Conservation (phyloP, 37 sponge, comb jelly and placozoan species). For the Beroe forskalii region DNA sequence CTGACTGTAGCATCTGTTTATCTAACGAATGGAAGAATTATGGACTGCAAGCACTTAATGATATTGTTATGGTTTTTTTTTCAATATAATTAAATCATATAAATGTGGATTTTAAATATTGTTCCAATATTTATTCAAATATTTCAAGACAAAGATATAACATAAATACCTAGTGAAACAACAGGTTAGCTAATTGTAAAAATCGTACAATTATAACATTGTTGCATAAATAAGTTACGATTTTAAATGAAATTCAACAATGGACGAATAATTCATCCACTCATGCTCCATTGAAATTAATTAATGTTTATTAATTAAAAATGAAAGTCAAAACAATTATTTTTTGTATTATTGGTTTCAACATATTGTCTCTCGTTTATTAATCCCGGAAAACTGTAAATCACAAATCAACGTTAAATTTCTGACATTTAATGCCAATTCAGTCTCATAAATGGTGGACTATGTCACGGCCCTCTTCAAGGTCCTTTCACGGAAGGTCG, state of each 20-base stretch:
- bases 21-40: no score
- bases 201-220: conserved; percentile 63
- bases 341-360: background rate
- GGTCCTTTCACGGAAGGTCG: no score
- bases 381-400: background rate
- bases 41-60: background rate
- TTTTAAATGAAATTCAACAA: background rate
- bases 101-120: no score
- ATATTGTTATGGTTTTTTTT: no score
- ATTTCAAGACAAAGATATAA: no score
- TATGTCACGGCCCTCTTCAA: no score
- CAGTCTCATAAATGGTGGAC: conserved; percentile 4
- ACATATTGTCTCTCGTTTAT: background rate
- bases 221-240: conserved; percentile 39
- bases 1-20: no score
- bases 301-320: conserved; percentile 36
- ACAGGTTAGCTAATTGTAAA: conserved; percentile 20
- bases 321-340: conserved; percentile 3
- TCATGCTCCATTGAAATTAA: background rate
- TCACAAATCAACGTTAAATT: background rate
- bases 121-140: no score
- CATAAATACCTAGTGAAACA: no score
- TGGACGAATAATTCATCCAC: conserved; percentile 25
- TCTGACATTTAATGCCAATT: background rate
- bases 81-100: no score